Evolutionary conservation across 53 echinoderm and acorn worm genomes (phyloP), one percentile per base, ranked within the genome.

Genomic region (Temnopleurus reevesii): DNA sequence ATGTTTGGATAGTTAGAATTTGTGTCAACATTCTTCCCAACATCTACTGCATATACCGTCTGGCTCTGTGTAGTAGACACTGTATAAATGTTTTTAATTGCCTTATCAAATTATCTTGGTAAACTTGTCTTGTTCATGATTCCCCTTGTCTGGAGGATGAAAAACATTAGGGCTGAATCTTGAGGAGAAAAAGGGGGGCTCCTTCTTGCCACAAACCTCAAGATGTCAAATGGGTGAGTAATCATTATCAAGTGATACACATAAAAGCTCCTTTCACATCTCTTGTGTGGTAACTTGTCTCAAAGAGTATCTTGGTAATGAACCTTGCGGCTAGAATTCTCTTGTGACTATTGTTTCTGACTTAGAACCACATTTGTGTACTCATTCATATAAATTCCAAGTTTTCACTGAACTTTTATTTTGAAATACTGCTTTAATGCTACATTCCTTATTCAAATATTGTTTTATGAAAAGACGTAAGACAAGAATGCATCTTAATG

Each of bases 41-140:
- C 41, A 12, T 41, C 17, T 36, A 13, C 29, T 30, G 19, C 8
- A 41, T 41, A 36, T 41, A 71, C 64, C 21, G 79, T 79, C 79
- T 79, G 79, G 79, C 27, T 4, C 18, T 83, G 55, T 83, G 41
- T 21, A 6, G 17, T 6, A 83, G 83, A 83, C 83, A 56, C 17
- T 29, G 83, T 35, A 55, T 83, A 55, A 83, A 83, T 83, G 83
- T 46, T 83, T 79, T 83, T 83, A 83, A 83, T 83, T 83, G 83
- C 51, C 55, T 83, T 83, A 83, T 83, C 83, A 83, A 83, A 83
- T 55, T 31, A 83, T 83, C 83, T 81, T 28, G 3, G 63, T 33
- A 71, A 38, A 41, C 41, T 36, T 38, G 19, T 71, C 38, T 71
- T 41, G 21, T 36, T 71, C 38, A 71, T 71, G 43, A 71, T 71